Base-by-base conservation (phyloP, 2,888 invertebrate species). In the Cephus pygmeus region DNA sequence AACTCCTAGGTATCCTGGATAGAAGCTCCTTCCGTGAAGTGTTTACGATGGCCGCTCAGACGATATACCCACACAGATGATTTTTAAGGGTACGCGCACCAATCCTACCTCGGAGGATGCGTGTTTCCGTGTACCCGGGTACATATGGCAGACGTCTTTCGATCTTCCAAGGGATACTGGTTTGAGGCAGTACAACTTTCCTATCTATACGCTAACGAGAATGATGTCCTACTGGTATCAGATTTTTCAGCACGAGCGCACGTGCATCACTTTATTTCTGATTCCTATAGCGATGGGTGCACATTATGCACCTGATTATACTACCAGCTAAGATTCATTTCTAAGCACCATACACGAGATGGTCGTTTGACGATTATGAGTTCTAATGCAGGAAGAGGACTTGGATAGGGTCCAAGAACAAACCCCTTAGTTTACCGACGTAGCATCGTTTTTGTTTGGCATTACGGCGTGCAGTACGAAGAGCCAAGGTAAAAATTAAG, bases 401-500 rank as follows among this genome's bases (percentile, higher is more conserved):
- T 9, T 56, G 56, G 56, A 23, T 56, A 9, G 56, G 56, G 56
- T 56, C 56, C 56, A 56, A 56, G 56, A 56, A 56, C 56, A 56
- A 56, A 56, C 56, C 56, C 56, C 23, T 56, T 56, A 6, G 56
- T 56, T 56, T 23, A 56, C 56, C 56, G 6, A 23, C 56, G 56
- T 56, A 56, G 56, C 56, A 23, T 56, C 56, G 56, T 56, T 56
- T 56, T 56, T 56, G 56, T 56, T 56, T 56, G 56, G 56, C 56
- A 56, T 56, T 56, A 56, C 56, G 71, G 71, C 74, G 73, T 80
- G 77, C 76, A 12, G 56, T 56, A 56, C 56, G 56, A 56, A 23
- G 75, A 71, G 78, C 78, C 83, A 77, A 81, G 82, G 81, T 84
- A 84, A 84, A 85, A 87, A 88, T 88, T 88, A 87, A 87, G 86